Percentiles rank a stretch among this genome's conserved stretches.
These are phyloP conservation scores for Elachura formosa DNA, from an alignment of 2,113 vertebrate genomes.

Conservation along the genomic window DNA sequence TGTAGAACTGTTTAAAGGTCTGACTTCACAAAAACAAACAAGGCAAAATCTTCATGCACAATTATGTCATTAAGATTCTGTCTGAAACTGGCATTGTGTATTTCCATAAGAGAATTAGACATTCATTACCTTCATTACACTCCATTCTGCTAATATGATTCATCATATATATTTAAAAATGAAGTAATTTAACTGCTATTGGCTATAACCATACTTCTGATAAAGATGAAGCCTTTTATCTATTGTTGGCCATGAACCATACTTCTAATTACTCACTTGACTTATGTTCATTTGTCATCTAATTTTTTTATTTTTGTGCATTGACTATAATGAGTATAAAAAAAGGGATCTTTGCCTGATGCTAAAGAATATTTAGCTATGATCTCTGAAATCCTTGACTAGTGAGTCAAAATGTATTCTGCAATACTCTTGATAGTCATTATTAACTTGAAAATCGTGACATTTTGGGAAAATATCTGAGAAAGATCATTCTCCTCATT, in stretches of 20 bases:
- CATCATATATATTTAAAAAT: slow-evolving; percentile 34
- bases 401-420: slow-evolving; percentile 4
- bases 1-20: neutral
- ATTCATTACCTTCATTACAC: slow-evolving; percentile 2
- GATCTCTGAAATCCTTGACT: neutral
- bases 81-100: neutral
- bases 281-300: neutral
- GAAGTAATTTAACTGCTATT: neutral
- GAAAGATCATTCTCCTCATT: neutral
- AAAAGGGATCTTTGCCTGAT: neutral
- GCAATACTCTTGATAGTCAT: neutral
- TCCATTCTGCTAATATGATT: slow-evolving; percentile 15
- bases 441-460: slow-evolving; percentile 2
- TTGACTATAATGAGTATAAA: neutral
- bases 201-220: neutral
- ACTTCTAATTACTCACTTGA: slow-evolving; percentile 24
- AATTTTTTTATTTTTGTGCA: neutral
- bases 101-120: slow-evolving; percentile 1
- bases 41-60: neutral
- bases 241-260: slow-evolving; percentile 1
- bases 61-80: neutral
- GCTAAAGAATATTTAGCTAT: neutral
- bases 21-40: neutral
- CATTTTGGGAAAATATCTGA: neutral
- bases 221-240: slow-evolving; percentile 18